Conservation (phyloP, 2,113 vertebrate genomes). For the Irena cyanogastra region DNA sequence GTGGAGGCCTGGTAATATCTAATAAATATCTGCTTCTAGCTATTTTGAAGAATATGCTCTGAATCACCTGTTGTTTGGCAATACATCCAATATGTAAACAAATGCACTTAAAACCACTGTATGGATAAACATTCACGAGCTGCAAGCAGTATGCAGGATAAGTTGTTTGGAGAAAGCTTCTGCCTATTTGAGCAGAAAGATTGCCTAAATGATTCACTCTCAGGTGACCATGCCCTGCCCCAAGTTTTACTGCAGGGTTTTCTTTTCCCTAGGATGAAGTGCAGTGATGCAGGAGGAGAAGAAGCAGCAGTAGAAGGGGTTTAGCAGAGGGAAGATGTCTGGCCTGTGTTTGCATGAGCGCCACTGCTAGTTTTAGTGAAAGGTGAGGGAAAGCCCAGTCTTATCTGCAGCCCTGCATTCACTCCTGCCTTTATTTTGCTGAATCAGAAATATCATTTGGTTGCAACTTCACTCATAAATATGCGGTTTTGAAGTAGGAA, state of each 20-base stretch:
- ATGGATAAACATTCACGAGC: neutral
- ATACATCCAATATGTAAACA: neutral
- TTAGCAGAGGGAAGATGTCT: neutral
- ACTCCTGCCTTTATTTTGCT: neutral
- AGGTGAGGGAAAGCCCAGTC: neutral
- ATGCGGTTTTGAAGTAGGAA: neutral
- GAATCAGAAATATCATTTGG: neutral
- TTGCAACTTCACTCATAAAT: neutral
- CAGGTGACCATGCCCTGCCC: neutral
- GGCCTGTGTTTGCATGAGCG: neutral
- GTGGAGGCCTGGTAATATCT: constrained; percentile 33
- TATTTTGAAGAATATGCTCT: neutral
- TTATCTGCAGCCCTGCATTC: neutral
- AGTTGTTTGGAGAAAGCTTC: neutral
- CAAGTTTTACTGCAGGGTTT: neutral
- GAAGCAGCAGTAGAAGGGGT: neutral
- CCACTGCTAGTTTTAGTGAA: neutral
- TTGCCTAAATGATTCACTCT: neutral
- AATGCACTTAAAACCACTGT: neutral
- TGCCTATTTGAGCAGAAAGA: neutral
- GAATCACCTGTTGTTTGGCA: neutral
- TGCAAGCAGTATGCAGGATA: neutral
- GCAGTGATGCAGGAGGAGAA: neutral
- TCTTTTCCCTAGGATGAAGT: neutral
- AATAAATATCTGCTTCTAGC: neutral